phyloP scores from a whole-genome alignment of 1,140 invertebrate genomes.

The Kradibia gibbosae region DNA sequence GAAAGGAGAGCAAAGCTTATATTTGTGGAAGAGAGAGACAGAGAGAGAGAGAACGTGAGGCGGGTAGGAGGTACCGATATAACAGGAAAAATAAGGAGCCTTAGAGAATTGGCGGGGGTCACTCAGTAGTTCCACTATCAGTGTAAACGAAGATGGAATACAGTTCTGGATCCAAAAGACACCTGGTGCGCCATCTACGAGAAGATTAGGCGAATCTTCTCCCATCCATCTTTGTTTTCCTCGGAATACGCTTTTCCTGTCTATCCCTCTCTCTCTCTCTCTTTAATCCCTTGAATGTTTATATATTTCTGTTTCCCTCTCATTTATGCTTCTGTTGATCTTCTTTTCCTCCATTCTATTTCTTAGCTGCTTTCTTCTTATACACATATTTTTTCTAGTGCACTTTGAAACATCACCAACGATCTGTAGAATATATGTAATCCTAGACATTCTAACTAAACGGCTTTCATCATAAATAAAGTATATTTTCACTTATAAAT shows the following conservation, averaged over 20 bases:
- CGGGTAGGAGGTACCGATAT: constrained; percentile 23
- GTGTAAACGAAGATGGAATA: constrained; percentile 44
- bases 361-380: neutral
- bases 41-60: constrained; percentile 16
- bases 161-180: constrained; percentile 56
- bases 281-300: neutral
- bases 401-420: constrained; percentile 49
- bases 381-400: constrained; percentile 31
- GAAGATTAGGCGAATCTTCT: constrained; percentile 32
- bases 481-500: too few species aligned
- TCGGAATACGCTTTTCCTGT: constrained; percentile 34
- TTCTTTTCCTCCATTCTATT: neutral
- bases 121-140: constrained; percentile 54
- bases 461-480: too few species aligned
- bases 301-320: neutral
- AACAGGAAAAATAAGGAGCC: constrained; percentile 40
- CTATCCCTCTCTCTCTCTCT: constrained; percentile 22
- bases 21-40: constrained; percentile 29
- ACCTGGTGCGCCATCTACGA: constrained; percentile 68
- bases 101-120: constrained; percentile 62
- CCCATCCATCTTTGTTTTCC: constrained; percentile 6
- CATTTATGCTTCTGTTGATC: neutral
- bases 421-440: constrained; percentile 18
- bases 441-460: constrained; percentile 2
- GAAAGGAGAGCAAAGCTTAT: neutral